phyloP scores from a whole-genome alignment of 2,113 vertebrate species.

The Trichechus manatus region DNA sequence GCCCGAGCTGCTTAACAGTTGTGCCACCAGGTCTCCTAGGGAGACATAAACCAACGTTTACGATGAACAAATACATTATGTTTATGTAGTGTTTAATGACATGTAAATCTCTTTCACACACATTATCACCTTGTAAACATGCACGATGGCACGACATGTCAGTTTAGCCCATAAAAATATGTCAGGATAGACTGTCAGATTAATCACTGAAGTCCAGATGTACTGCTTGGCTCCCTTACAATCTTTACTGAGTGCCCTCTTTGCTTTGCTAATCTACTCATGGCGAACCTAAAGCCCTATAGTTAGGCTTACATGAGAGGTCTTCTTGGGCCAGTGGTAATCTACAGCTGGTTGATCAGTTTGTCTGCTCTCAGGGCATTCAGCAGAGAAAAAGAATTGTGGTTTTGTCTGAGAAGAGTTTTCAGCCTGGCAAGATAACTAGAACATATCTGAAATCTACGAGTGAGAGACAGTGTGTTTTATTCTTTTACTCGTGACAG shows the following conservation, averaged over 20 bases:
- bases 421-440: conserved; percentile 3
- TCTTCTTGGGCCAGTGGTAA: conserved; percentile 11
- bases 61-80: neutral
- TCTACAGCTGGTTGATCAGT: conserved; percentile 15
- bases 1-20: neutral
- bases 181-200: neutral
- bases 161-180: conserved; percentile 4
- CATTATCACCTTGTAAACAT: neutral
- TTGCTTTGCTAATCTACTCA: neutral
- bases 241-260: neutral
- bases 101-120: neutral
- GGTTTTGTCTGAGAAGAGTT: conserved; percentile 18
- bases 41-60: neutral
- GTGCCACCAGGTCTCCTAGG: neutral
- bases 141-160: neutral
- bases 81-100: neutral
- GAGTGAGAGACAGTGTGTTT: neutral
- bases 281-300: neutral
- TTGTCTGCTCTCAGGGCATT: neutral
- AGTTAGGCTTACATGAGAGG: neutral
- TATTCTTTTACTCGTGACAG: neutral
- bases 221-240: neutral
- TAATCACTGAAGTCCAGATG: conserved; percentile 36
- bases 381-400: conserved; percentile 5
- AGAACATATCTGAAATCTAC: neutral